Evolutionary conservation across 2,888 invertebrate species (phyloP).

Genomic region (Seira musarum): DNA sequence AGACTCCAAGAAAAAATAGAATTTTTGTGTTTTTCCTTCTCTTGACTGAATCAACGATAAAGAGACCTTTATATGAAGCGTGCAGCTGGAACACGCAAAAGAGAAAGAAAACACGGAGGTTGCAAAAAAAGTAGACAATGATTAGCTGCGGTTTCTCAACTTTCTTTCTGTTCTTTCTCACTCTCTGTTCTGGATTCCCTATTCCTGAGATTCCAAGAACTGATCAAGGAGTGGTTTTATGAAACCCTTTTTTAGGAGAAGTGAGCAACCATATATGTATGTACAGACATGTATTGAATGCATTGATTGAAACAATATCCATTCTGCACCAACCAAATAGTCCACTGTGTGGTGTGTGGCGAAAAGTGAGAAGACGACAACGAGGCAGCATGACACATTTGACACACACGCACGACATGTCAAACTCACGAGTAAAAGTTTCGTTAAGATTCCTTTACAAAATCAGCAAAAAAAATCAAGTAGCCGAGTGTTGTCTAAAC

Average conservation of each 20-base stretch:
- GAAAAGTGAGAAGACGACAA: neutral
- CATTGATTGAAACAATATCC: conserved; percentile 31
- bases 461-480: too few species aligned
- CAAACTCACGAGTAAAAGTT: neutral
- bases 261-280: neutral
- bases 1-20: conserved; percentile 5
- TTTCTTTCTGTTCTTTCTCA: neutral
- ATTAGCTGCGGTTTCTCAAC: conserved; percentile 43
- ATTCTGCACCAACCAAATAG: neutral
- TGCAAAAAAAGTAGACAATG: conserved; percentile 39
- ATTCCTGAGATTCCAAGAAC: neutral
- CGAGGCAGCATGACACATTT: neutral
- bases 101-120: neutral
- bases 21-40: conserved; percentile 6
- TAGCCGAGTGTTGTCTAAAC: too few species aligned
- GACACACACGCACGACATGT: conserved; percentile 15
- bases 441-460: too few species aligned
- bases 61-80: conserved; percentile 13
- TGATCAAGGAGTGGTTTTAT: conserved; percentile 6
- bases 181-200: too few species aligned
- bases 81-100: neutral
- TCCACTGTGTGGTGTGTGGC: neutral
- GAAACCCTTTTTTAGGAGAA: neutral
- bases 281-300: neutral
- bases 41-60: conserved; percentile 23